Evolutionary conservation across 2,797 vertebrate genomes (phyloP), one percentile per base, ranked within the genome.

Genomic region (Lutjanus campechanus): DNA sequence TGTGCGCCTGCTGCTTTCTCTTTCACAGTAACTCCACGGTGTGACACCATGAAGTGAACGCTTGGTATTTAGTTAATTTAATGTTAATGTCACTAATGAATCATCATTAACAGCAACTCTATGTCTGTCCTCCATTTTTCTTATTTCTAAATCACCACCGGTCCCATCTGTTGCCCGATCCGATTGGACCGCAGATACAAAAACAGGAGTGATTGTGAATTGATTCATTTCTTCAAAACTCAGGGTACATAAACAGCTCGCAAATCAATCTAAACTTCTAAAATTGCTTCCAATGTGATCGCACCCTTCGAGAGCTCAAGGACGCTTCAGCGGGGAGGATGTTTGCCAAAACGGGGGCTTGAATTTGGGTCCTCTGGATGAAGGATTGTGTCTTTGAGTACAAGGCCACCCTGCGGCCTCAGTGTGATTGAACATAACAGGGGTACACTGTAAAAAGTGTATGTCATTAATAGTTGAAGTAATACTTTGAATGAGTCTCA

Each of bases 221-320:
- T 46, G 63, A 69, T 70, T 69, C 4, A 51, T 77, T 59, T 54
- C 22, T 70, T 46, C 55, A 66, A 25, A 22, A 63, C 68, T 49
- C 19, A 11, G 1, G 10, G 19, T 12, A 1, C 76, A 47, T 19
- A 25, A 76, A 62, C 65, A 5, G 29, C 20, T 62, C 50, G 51
- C 50, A 62, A 69, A 86, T 81, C 47, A 60, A 67, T 77, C 77
- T 16, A 43, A 47, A 61, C 58, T 59, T 83, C 29, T 61, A 29
- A 81, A 79, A 76, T 25, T 53, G 61, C 64, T 25, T 72, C 65
- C 49, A 54, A 7, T 60, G 69, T 67, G 69, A 70, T 59, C 29
- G 8, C 69, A 76, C 50, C 44, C 79, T 83, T 81, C 67, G n/a
- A 1, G 20, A 66, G 51, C 77, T 83, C 78, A 82, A 83, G 80